A percentile compares a stretch with the other conserved stretches of the same genome.
phyloP scores from a whole-genome alignment of 2,113 vertebrate species.

The Cephalopholis sonnerati region DNA sequence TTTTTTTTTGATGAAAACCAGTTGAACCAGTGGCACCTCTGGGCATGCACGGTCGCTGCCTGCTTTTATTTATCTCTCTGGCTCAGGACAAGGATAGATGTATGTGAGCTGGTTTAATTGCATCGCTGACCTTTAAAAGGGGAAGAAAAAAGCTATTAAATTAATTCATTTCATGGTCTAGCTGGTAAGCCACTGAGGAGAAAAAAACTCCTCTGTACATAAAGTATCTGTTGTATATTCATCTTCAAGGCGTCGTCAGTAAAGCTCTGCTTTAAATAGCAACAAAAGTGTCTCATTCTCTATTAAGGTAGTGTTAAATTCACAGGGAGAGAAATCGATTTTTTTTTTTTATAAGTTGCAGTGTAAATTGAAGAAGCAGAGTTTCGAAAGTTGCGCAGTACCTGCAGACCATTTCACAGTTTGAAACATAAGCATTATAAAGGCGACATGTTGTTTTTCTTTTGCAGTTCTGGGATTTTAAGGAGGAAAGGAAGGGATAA shows the following conservation, averaged over 20 bases:
- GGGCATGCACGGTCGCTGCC: constrained; percentile 1
- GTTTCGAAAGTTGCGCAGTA: neutral
- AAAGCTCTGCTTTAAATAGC: constrained; percentile 19
- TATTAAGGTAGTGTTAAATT: neutral
- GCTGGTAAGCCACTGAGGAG: constrained; percentile 20
- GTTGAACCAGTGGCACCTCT: constrained; percentile 58
- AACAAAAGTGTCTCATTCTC: neutral
- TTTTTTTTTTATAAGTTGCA: neutral
- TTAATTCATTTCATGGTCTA: constrained; percentile 52
- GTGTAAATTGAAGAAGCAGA: neutral
- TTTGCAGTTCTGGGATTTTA: neutral
- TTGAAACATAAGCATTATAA: neutral
- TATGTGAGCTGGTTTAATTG: constrained; percentile 60
- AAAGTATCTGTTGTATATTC: constrained; percentile 34
- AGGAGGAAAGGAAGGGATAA: neutral
- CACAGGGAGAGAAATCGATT: neutral
- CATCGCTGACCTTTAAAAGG: constrained; percentile 63
- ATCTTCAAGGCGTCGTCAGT: neutral
- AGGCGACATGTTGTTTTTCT: neutral
- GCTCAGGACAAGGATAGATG: constrained; percentile 17
- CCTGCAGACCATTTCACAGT: neutral
- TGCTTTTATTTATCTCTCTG: constrained; percentile 37
- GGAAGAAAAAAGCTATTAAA: constrained; percentile 26
- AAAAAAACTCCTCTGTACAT: constrained; percentile 14
- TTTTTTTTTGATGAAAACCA: constrained; percentile 53